Evolutionary conservation across 2,888 invertebrate genomes (phyloP), one percentile per base, ranked within the genome.

Genomic region (Andrena fulva): DNA sequence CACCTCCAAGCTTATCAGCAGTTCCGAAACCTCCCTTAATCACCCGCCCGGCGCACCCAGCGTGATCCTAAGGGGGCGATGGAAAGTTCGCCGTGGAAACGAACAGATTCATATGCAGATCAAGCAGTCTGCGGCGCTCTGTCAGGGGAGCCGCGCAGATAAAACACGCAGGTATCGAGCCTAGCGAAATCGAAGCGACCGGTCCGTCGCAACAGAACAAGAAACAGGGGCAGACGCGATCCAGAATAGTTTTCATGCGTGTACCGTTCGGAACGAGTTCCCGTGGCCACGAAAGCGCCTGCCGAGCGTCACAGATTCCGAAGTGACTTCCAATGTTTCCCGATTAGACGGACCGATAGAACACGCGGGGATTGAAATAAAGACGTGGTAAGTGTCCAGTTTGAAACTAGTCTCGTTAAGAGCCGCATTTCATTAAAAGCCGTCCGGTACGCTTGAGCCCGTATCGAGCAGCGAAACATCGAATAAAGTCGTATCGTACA

Each of bases 361-460:
- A 60, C 52, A 64, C 29, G 70, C 64, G 33, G n/a, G 60, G 63
- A 80, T 80, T 33, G 81, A 62, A 80, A 80, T 72, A 62, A 80
- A 80, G 72, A 69, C 59, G 69, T 48, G 74, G 68, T 59, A 52
- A 80, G 73, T n/a, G 59, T 69, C 52, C 63, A 48, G 68, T 24
- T 64, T 24, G 70, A 79, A 63, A 68, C 68, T 74, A 66, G 64
- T 50, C 80, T 80, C 48, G 60, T 81, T 81, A 81, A 60, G 60
- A 54, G 24, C 33, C 31, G 42, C 73, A 64, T 81, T 80, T 81
- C 81, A 81, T 81, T 80, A 80, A 74, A 42, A 74, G 31, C 42
- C n/a, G 69, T 33, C 68, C 16, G 20, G 67, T 66, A 69, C 56
- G 29, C 29, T 42, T 24, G n/a, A 60, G 68, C 16, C 48, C 24